Percentiles rank a stretch among this genome's conserved stretches.
phyloP scores from a whole-genome alignment of 2,113 vertebrate genomes.

The Lophura nycthemera region DNA sequence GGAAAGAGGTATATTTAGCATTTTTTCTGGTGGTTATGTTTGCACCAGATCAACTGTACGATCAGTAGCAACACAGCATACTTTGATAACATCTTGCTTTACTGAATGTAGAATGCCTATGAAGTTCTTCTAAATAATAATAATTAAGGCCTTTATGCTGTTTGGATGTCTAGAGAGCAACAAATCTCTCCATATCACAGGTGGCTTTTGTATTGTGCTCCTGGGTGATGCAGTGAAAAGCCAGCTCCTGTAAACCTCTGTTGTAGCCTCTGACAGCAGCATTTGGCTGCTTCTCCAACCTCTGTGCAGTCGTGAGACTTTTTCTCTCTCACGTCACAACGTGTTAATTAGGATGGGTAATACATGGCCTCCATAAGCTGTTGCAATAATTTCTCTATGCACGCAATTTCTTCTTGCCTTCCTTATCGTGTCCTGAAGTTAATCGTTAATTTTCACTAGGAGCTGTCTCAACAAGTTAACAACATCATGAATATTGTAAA shows the following conservation, averaged over 20 bases:
- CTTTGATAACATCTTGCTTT: background rate
- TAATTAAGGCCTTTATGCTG: background rate
- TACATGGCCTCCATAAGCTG: background rate
- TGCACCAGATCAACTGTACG: background rate
- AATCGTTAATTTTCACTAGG: background rate
- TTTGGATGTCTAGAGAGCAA: background rate
- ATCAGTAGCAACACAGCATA: background rate
- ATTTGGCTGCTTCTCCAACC: background rate
- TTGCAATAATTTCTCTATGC: background rate
- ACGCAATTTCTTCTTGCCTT: background rate
- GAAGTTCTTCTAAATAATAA: background rate
- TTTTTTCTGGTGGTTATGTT: background rate
- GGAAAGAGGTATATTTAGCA: fast-evolving
- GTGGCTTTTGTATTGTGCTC: background rate
- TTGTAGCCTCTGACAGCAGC: fast-evolving
- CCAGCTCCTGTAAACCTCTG: background rate
- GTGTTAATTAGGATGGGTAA: background rate
- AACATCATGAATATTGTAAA: background rate
- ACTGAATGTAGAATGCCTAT: fast-evolving
- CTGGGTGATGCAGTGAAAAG: background rate
- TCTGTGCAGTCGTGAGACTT: background rate
- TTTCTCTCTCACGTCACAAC: background rate
- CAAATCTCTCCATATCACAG: background rate
- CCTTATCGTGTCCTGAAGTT: background rate
- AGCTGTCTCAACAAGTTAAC: background rate